Percentiles rank a stretch among this genome's conserved stretches.
These are phyloP conservation scores for Lytechinus pictus DNA, from an alignment of 35 echinoderm and acorn worm genomes.

Conservation along the genomic window DNA sequence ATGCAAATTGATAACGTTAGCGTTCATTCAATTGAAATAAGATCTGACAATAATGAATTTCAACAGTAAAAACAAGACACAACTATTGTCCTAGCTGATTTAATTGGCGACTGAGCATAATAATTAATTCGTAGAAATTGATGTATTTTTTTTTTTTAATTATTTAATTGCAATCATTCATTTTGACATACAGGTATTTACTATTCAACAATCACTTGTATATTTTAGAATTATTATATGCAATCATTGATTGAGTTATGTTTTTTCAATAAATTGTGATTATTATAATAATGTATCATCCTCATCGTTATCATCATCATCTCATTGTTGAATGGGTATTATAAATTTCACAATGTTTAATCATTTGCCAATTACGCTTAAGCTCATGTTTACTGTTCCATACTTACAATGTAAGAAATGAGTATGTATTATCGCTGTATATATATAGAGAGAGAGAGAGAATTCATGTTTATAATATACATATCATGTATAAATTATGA, in stretches of 20 bases:
- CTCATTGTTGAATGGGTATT: constrained; percentile 3
- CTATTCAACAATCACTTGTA: neutral
- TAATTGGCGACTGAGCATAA: no score
- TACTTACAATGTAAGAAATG: neutral
- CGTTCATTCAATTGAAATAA: no score
- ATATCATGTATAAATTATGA: neutral
- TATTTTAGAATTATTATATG: neutral
- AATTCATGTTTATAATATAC: neutral
- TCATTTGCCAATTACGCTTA: neutral
- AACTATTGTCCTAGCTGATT: no score
- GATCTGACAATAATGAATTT: no score
- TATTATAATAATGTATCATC: neutral
- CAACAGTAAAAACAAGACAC: no score
- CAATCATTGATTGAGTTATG: neutral
- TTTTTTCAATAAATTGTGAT: neutral
- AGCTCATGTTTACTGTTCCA: neutral
- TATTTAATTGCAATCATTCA: neutral
- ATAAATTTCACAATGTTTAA: neutral
- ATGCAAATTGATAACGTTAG: no score
- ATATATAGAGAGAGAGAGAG: neutral
- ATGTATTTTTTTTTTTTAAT: neutral
- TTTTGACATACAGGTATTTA: neutral
- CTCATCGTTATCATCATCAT: neutral
- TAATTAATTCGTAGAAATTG: neutral
- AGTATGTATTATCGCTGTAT: neutral